Base-by-base conservation (phyloP, 2,113 vertebrate species). In the Burhinus oedicnemus region DNA sequence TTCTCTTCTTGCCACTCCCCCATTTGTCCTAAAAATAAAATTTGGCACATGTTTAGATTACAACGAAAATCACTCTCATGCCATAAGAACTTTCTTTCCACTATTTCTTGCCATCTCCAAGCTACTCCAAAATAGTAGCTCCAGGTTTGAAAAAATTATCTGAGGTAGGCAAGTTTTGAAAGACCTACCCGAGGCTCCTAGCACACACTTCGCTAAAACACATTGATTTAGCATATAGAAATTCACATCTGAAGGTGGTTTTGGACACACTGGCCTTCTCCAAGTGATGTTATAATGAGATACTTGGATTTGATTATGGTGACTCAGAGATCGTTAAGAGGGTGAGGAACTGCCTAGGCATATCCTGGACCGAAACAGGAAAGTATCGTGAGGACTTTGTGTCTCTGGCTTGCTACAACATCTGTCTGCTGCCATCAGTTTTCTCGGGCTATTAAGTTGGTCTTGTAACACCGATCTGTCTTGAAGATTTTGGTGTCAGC, bases 351-450 rank as follows among this genome's bases (percentile, higher is more conserved):
- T 66, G 51, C 69, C 70, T 82, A 60, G 38, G 25, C 38, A 12
- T 25, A 51, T 30, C 29, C 38, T 87, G 44, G n/a, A 44, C 52
- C 6, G 5, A 70, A 93, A 16, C 5, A 30, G 32, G 21, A 3
- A 58, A 30, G 15, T 34, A 5, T 17, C 8, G 0, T 5, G 15
- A 54, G 44, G 42, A 62, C 51, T 45, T 51, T 40, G 20, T 61
- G 68, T 89, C 34, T 30, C 36, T 57, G 61, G 14, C 34, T 55
- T 68, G 26, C 20, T 0, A 5, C 88, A 54, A 66, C 0, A 0
- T 77, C 32, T 71, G 13, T 26, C 40, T 78, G 45, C 51, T 75
- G 78, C 61, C 0, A 0, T 45, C 69, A 25, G 30, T 21, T 60
- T 69, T 44, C 75, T 42, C 1, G 2, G 11, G 6, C 23, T 85